Conservation (phyloP, 2,113 vertebrate species). For the Ellobius talpinus region DNA sequence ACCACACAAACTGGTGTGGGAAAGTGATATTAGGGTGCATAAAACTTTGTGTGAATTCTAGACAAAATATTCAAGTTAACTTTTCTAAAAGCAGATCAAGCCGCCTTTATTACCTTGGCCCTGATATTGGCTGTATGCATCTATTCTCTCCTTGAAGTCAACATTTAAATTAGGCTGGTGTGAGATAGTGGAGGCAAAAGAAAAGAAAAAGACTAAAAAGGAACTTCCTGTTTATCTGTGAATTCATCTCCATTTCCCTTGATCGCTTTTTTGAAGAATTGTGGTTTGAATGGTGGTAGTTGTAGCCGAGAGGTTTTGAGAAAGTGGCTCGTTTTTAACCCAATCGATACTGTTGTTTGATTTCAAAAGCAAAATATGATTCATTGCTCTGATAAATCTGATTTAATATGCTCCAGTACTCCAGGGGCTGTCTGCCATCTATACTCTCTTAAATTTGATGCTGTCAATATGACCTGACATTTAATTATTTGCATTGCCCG, state of each 20-base stretch:
- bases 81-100: neutral
- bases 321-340: conserved; percentile 75
- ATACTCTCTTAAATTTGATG: conserved; percentile 70
- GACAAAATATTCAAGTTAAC: conserved; percentile 53
- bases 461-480: conserved; percentile 64
- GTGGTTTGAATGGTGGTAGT: conserved; percentile 57
- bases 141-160: conserved; percentile 65
- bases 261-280: conserved; percentile 77
- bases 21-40: neutral
- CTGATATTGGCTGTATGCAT: conserved; percentile 62
- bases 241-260: conserved; percentile 58
- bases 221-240: conserved; percentile 61
- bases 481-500: conserved; percentile 77
- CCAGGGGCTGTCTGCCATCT: conserved; percentile 11
- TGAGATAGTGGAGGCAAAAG: conserved; percentile 32
- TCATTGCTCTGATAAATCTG: conserved; percentile 64
- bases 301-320: conserved; percentile 64
- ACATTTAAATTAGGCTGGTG: conserved; percentile 59
- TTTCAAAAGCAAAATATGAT: conserved; percentile 66
- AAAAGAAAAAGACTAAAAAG: conserved; percentile 51
- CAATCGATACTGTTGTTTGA: conserved; percentile 67
- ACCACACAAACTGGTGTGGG: neutral
- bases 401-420: conserved; percentile 66
- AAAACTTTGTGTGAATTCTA: conserved; percentile 5
- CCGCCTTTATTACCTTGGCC: neutral